Conservation (phyloP, 2,888 invertebrate genomes). For the Pycnomerus fuliginosus region DNA sequence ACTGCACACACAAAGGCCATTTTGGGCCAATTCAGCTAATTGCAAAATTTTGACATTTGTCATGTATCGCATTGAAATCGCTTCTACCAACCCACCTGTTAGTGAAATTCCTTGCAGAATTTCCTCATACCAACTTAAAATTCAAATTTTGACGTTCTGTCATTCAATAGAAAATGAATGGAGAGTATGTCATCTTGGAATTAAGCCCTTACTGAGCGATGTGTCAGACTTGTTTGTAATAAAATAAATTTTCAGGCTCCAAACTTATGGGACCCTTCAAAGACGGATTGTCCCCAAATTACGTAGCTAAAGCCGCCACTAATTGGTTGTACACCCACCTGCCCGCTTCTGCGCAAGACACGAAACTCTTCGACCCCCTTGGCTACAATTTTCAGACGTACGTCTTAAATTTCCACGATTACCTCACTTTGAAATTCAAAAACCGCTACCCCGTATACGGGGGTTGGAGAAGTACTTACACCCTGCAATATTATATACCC, state of each 20-base stretch:
- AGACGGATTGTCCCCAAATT: constrained; percentile 3
- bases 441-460: constrained; percentile 31
- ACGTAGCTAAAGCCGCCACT: constrained; percentile 5
- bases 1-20: too few species aligned
- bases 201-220: not conserved
- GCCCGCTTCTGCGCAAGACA: constrained; percentile 31
- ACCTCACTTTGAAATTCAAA: constrained; percentile 30
- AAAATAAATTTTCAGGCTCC: constrained; percentile 5
- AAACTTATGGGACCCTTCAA: constrained; percentile 26
- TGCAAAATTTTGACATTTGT: too few species aligned
- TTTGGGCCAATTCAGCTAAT: too few species aligned
- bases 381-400: constrained; percentile 31
- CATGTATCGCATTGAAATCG: too few species aligned
- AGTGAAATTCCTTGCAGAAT: too few species aligned
- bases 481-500: constrained; percentile 31
- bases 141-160: too few species aligned
- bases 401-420: constrained; percentile 18
- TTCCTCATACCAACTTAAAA: too few species aligned
- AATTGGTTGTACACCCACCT: constrained; percentile 30
- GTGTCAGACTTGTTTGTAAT: not conserved
- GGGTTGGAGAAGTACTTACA: constrained; percentile 35
- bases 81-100: too few species aligned
- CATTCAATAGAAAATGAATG: too few species aligned
- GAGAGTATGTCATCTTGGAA: too few species aligned
- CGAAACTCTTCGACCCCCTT: constrained; percentile 31